Percentiles rank a stretch among this genome's conserved stretches.
Evolutionary conservation across 2,888 invertebrate species (phyloP).

Genomic region (Apantesis nais): DNA sequence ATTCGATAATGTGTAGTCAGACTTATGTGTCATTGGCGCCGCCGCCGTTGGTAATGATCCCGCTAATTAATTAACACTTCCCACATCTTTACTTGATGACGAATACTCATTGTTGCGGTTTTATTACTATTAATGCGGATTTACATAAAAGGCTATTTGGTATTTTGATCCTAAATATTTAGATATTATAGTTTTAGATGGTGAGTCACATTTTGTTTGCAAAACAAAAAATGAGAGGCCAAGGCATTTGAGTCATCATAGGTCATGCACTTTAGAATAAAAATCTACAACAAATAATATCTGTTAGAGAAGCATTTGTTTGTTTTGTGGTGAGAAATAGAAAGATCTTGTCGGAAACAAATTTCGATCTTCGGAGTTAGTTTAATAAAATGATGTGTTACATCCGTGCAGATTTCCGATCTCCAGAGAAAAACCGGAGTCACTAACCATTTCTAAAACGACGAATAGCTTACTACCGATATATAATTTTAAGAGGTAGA

Average conservation of each 20-base stretch:
- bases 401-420: too few relatives aligned
- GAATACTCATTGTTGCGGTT: conserved; percentile 52
- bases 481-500: background rate
- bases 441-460: too few relatives aligned
- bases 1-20: conserved; percentile 18
- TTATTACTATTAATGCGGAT: conserved; percentile 36
- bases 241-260: conserved; percentile 3
- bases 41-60: conserved; percentile 67
- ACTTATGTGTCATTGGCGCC: conserved; percentile 73
- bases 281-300: background rate
- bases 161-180: conserved; percentile 18
- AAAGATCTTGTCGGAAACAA: background rate
- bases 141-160: conserved; percentile 26
- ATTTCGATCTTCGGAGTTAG: background rate
- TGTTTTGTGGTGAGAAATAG: background rate
- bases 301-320: background rate
- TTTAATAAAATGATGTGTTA: too few relatives aligned
- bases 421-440: too few relatives aligned
- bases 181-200: conserved; percentile 3
- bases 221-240: conserved; percentile 1
- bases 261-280: background rate
- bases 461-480: background rate
- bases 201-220: conserved; percentile 7
- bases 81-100: conserved; percentile 50
- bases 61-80: conserved; percentile 70